These are phyloP conservation scores for Herpailurus yagouaroundi DNA, from an alignment of 2,113 vertebrate species.

Conservation along the genomic window DNA sequence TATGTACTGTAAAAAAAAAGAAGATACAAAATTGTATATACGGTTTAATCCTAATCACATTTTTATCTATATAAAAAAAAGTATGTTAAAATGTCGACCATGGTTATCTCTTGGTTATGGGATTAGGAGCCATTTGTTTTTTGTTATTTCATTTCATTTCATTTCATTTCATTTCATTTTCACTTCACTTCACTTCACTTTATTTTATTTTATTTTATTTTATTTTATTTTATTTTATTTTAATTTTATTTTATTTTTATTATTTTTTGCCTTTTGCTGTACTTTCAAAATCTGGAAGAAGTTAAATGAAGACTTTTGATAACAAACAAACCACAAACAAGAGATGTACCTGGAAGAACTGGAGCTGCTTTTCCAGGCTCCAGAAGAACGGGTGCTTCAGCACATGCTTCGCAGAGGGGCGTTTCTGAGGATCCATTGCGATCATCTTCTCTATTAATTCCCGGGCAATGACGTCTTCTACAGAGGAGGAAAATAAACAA, in stretches of 20 bases:
- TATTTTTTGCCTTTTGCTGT: background rate
- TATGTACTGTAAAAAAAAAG: background rate
- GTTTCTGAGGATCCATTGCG: constrained; percentile 91
- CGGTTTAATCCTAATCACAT: background rate
- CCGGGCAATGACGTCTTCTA: constrained; percentile 93
- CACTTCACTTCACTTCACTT: too few relatives aligned
- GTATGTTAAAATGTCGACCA: background rate
- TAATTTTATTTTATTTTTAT: too few relatives aligned
- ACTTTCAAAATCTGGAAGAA: background rate
- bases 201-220: too few relatives aligned
- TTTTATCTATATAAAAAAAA: background rate
- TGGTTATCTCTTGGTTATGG: background rate
- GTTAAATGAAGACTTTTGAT: background rate
- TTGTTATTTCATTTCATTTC: background rate
- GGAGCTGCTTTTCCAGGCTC: constrained; percentile 96
- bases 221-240: too few relatives aligned
- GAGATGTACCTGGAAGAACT: constrained; percentile 95
- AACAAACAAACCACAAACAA: background rate
- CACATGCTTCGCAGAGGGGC: constrained; percentile 93
- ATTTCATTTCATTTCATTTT: too few relatives aligned
- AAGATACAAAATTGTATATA: background rate
- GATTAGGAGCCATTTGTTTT: background rate
- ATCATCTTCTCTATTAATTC: constrained; percentile 96
- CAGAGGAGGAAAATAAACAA: background rate
- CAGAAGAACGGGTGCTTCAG: constrained; percentile 98